Conservation (phyloP, 1,140 invertebrate species). For the Chrysoperla carnea region DNA sequence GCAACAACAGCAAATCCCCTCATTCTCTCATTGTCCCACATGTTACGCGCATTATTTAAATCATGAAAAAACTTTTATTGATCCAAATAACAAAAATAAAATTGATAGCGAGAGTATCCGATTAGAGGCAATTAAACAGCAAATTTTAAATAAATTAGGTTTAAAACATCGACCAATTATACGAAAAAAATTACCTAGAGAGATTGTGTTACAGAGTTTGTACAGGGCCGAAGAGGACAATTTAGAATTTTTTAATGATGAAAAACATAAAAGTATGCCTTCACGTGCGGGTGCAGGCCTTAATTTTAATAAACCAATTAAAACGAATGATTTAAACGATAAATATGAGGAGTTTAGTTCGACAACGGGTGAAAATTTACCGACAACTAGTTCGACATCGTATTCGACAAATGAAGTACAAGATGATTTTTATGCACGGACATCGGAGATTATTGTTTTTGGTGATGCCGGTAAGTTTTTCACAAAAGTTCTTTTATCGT, state of each 20-base stretch:
- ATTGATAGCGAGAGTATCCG: conserved; percentile 34
- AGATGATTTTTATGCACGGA: conserved; percentile 61
- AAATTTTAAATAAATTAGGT: conserved; percentile 57
- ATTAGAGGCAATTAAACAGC: conserved; percentile 56
- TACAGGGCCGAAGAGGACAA: conserved; percentile 34
- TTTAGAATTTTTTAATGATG: conserved; percentile 7
- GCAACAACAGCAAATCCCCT: not conserved
- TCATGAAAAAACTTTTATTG: not conserved
- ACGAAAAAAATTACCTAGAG: conserved; percentile 40
- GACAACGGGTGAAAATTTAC: conserved; percentile 7
- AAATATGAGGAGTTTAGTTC: conserved; percentile 4
- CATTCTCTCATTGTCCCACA: not conserved
- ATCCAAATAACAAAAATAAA: not conserved
- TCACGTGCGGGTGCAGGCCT: not conserved
- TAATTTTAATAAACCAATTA: conserved; percentile 1
- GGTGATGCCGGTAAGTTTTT: conserved; percentile 52
- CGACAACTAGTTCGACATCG: conserved; percentile 14
- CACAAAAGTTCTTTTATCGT: not conserved
- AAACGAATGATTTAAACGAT: not conserved
- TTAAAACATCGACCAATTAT: conserved; percentile 49
- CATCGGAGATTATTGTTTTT: conserved; percentile 66
- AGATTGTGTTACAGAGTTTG: conserved; percentile 49
- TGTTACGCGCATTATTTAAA: not conserved
- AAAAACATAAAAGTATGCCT: not conserved
- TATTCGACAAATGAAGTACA: conserved; percentile 12